Percentiles rank a stretch among this genome's conserved stretches.
Evolutionary conservation across 2,113 vertebrate genomes (phyloP).

Genomic region (Brachionichthys hirsutus): DNA sequence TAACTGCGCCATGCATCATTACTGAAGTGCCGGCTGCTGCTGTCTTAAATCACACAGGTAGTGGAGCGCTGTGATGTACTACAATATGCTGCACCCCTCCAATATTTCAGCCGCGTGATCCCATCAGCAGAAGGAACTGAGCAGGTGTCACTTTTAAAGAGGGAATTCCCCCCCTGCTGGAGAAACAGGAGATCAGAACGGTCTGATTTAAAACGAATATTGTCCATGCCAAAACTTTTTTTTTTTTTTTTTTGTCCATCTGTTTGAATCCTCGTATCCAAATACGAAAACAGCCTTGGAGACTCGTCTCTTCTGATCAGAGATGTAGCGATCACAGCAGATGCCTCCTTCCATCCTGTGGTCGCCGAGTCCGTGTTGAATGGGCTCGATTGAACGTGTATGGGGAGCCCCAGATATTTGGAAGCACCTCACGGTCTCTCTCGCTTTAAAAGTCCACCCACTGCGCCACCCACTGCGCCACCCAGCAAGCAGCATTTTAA

Average conservation of each 20-base stretch:
- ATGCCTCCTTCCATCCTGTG: neutral
- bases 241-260: conserved; percentile 5
- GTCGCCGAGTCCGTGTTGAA: conserved; percentile 8
- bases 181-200: conserved; percentile 21
- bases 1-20: conserved; percentile 19
- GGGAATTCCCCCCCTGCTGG: conserved; percentile 25
- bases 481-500: too few species aligned
- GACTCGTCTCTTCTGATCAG: neutral
- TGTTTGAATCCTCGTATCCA: neutral
- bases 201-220: conserved; percentile 10
- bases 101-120: conserved; percentile 35
- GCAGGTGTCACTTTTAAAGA: conserved; percentile 39
- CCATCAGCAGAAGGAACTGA: conserved; percentile 30
- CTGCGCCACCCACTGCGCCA: too few species aligned
- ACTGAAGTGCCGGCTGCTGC: neutral
- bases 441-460: too few species aligned
- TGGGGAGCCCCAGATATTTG: neutral
- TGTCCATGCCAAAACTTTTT: conserved; percentile 9
- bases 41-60: conserved; percentile 37
- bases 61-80: conserved; percentile 14
- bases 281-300: conserved; percentile 1
- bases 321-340: neutral
- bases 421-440: conserved; percentile 5
- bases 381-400: too few species aligned
- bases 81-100: conserved; percentile 27